These are phyloP conservation scores for Marmota monax DNA, from an alignment of 2,113 vertebrate species.

Conservation along the genomic window DNA sequence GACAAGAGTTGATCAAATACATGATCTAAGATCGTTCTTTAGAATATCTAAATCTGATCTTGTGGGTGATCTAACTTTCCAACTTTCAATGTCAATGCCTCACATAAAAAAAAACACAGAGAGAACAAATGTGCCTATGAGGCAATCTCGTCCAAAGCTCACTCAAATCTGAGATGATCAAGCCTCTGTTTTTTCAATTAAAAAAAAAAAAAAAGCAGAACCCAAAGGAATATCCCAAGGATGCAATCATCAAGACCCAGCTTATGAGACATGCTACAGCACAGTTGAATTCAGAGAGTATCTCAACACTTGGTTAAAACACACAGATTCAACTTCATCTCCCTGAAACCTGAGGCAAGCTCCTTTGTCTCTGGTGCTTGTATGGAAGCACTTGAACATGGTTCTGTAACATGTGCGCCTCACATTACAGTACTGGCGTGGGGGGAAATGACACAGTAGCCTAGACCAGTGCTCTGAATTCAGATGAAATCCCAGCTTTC, in stretches of 20 bases:
- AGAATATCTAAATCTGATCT: neutral
- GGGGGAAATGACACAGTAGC: neutral
- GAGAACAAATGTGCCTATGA: neutral
- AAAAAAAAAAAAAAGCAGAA: neutral
- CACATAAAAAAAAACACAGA: conserved; percentile 32
- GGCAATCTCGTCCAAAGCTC: neutral
- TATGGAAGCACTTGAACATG: neutral
- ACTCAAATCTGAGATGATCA: conserved; percentile 3
- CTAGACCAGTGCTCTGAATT: neutral
- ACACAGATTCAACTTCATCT: neutral
- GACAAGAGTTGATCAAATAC: neutral
- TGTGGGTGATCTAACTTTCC: neutral
- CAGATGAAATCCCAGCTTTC: neutral
- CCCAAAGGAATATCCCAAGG: neutral
- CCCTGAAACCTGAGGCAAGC: neutral
- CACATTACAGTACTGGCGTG: neutral
- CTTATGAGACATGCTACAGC: neutral
- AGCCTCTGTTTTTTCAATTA: neutral
- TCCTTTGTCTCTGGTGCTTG: neutral
- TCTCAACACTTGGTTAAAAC: neutral
- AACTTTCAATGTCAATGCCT: neutral
- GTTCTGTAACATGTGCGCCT: neutral
- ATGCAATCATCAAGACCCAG: neutral
- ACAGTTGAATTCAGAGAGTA: neutral
- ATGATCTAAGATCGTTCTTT: conserved; percentile 28